Base-by-base conservation (phyloP, 53 echinoderm and acorn worm genomes). In the Apostichopus leukothele region DNA sequence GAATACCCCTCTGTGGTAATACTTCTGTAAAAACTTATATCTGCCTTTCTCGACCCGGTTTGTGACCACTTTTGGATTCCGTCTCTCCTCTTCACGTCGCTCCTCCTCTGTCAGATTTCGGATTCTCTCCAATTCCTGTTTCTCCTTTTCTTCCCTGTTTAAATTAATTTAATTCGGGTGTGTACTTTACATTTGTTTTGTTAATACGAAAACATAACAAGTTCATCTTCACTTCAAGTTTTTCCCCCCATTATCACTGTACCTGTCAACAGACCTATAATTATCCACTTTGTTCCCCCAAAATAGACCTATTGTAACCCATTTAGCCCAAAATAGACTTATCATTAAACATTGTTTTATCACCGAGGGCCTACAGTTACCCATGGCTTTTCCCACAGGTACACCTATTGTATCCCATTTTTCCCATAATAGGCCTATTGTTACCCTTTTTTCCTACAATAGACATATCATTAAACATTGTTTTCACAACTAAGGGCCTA, bases 1-100 rank as follows among this genome's bases (percentile, higher is more conserved):
- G 89, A 94, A 96, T 14, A 92, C 96, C 25, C 96, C 96, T 79
- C 96, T 90, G 77, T 96, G 96, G 78, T 96, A 96, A 86, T 96
- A 96, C 76, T 94, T 92, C 96, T 96, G 96, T 16, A 96, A 79
- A 91, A 96, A 96, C 55, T 80, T 80, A 92, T 96, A 96, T 51
- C 94, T 86, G 7, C 96, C 96, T 87, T 96, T 96, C 76, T 73
- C 78, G n/a, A 92, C 90, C 84, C 94, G 94, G 91, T 96, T 96
- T 59, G 96, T 96, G 75, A 96, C 63, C 19, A 86, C 11, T 57
- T 91, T 94, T 10, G 93, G 93, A 52, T 94, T 96, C 73, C 73
- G 20, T 18, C 94, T 84, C 18, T 90, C 90, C 61, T 94, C 94
- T 50, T 93, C 93, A 74, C 93, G 88, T 7, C 96, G 80, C 76